These are phyloP conservation scores for Apolygus lucorum DNA, from an alignment of 1,140 invertebrate species.

Conservation along the genomic window DNA sequence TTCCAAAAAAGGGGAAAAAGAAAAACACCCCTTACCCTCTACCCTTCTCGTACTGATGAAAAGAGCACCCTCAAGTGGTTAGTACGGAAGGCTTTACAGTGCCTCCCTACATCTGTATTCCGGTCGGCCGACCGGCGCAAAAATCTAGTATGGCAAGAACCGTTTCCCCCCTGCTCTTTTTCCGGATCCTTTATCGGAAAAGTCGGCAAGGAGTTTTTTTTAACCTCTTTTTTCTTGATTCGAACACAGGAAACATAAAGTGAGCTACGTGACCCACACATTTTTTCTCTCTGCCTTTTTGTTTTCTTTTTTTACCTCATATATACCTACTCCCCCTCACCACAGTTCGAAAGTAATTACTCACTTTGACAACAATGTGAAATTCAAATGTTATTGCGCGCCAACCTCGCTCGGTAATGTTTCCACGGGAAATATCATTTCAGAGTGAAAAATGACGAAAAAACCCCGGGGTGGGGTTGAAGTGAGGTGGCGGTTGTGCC, in stretches of 20 bases:
- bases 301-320: background rate
- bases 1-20: background rate
- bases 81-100: background rate
- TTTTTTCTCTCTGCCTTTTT: background rate
- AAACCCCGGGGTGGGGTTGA: background rate
- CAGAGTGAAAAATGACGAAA: background rate
- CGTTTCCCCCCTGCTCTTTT: constrained; percentile 12
- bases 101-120: constrained; percentile 18
- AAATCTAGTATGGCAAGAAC: constrained; percentile 16
- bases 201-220: background rate
- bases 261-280: constrained; percentile 5
- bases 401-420: constrained; percentile 4
- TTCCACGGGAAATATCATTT: background rate
- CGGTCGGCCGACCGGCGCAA: background rate
- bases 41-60: background rate
- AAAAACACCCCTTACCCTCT: background rate
- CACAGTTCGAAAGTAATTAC: background rate
- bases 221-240: constrained; percentile 7
- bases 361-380: constrained; percentile 11
- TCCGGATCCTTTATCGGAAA: constrained; percentile 20
- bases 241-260: constrained; percentile 23
- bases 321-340: too few relatives aligned
- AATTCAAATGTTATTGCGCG: constrained; percentile 7
- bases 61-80: constrained; percentile 21
- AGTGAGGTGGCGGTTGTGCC: too few relatives aligned